Evolutionary conservation across 2,113 vertebrate genomes (phyloP).

Genomic region (Sinocyclocheilus grahami): DNA sequence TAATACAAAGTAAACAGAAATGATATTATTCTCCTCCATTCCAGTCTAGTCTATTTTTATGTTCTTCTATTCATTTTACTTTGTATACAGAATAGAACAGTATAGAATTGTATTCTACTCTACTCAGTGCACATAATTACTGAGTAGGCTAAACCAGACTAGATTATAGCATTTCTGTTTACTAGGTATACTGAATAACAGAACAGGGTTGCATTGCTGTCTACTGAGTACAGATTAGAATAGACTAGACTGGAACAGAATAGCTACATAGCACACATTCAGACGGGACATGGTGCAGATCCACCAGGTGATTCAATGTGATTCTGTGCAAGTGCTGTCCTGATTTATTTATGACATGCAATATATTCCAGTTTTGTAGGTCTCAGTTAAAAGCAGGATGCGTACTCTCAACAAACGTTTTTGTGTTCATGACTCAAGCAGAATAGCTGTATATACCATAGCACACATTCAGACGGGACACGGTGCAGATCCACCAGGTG

Average conservation of each 20-base stretch:
- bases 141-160: not conserved
- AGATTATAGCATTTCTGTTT: not conserved
- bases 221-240: too few relatives aligned
- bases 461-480: not conserved
- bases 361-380: not conserved
- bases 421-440: not conserved
- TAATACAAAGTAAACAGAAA: not conserved
- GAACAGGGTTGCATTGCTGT: not conserved
- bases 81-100: not conserved
- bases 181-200: not conserved
- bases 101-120: too few relatives aligned
- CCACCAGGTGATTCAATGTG: conserved; percentile 2
- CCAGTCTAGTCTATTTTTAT: not conserved
- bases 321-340: not conserved
- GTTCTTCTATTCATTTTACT: not conserved
- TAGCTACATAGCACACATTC: not conserved
- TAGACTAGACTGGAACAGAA: too few relatives aligned
- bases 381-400: not conserved
- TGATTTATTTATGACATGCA: not conserved
- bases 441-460: too few relatives aligned
- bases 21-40: not conserved
- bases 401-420: not conserved
- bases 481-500: not conserved
- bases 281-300: not conserved
- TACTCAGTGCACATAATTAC: not conserved